Evolutionary conservation across 2,888 invertebrate species (phyloP).

Genomic region (Lithodes maja): DNA sequence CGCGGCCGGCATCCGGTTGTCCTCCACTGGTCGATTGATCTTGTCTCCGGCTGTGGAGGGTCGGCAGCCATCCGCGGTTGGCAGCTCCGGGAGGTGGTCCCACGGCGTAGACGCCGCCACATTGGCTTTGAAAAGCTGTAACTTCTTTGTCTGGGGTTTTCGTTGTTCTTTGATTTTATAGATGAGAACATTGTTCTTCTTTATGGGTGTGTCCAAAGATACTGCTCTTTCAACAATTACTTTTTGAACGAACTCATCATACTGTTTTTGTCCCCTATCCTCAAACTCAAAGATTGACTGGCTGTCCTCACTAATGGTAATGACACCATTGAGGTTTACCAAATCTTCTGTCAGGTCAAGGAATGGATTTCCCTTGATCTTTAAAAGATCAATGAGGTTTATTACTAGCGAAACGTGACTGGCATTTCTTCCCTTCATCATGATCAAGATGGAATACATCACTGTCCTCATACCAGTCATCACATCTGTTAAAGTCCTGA

Average conservation of each 20-base stretch:
- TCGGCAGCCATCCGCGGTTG: too few species aligned
- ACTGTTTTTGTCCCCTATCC: conserved; percentile 15
- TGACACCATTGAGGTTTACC: conserved; percentile 5
- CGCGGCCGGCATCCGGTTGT: too few species aligned
- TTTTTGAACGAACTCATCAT: conserved; percentile 17
- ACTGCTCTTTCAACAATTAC: background rate
- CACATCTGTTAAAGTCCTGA: background rate
- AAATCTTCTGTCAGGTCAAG: conserved; percentile 31
- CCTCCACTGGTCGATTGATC: too few species aligned
- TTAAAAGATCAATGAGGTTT: conserved; percentile 22
- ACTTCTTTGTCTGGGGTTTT: conserved; percentile 5
- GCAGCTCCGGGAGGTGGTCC: too few species aligned
- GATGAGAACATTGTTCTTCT: conserved; percentile 27
- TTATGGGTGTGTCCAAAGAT: background rate
- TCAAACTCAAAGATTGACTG: conserved; percentile 7
- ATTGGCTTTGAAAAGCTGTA: conserved; percentile 12
- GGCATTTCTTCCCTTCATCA: background rate
- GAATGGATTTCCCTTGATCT: conserved; percentile 19
- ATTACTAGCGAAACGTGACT: conserved; percentile 1
- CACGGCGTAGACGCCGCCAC: too few species aligned
- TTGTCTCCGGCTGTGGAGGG: too few species aligned
- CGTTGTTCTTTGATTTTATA: background rate
- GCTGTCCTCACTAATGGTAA: conserved; percentile 14
- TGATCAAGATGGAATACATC: conserved; percentile 23
- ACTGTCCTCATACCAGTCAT: background rate